Evolutionary conservation across 2,113 vertebrate species (phyloP).

Genomic region (Heterotilapia buettikoferi): DNA sequence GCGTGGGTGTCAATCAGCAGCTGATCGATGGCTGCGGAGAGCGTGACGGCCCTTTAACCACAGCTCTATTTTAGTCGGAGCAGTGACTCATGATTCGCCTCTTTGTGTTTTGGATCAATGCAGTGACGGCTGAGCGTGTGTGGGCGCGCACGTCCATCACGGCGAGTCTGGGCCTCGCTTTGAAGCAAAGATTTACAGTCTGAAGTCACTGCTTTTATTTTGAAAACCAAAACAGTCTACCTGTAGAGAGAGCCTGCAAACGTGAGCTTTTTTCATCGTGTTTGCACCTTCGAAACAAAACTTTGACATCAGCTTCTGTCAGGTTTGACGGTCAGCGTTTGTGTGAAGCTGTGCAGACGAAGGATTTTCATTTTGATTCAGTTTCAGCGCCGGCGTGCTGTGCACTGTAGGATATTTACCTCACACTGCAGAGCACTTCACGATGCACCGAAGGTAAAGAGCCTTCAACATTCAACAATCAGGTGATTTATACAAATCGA

Average conservation of each 20-base stretch:
- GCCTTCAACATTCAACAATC: neutral
- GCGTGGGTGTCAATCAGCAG: neutral
- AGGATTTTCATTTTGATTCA: neutral
- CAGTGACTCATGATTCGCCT: neutral
- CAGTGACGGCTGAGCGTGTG: neutral
- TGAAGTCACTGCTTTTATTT: neutral
- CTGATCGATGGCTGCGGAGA: neutral
- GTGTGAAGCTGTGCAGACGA: neutral
- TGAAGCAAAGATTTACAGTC: neutral
- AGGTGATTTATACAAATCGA: neutral
- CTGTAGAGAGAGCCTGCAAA: fast-evolving
- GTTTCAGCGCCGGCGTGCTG: neutral
- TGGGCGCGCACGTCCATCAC: neutral
- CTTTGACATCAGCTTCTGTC: neutral
- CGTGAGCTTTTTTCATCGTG: fast-evolving
- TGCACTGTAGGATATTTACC: fast-evolving
- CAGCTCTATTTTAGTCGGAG: neutral
- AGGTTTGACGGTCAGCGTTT: fast-evolving
- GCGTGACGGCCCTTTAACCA: neutral
- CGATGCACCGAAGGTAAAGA: neutral
- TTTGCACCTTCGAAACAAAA: fast-evolving
- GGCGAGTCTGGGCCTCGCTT: neutral
- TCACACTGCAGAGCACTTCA: fast-evolving
- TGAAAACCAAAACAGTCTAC: neutral
- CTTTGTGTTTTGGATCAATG: neutral